phyloP scores from a whole-genome alignment of 2,888 invertebrate species.

The Drosophila fungiperda region DNA sequence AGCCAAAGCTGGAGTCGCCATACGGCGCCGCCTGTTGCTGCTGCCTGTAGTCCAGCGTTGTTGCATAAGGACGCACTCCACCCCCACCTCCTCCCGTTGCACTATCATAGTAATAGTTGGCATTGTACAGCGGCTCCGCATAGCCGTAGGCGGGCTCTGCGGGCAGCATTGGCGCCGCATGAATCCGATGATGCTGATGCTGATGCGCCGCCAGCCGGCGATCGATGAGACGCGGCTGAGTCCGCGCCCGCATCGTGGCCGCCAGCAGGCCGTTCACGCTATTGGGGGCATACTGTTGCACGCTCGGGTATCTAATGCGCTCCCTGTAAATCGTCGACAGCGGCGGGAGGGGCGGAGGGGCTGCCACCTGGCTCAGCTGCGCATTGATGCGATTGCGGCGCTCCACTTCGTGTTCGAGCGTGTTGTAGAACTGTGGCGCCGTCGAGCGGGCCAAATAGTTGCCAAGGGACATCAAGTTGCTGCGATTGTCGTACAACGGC shows the following conservation, averaged over 20 bases:
- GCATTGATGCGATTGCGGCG: constrained; percentile 84
- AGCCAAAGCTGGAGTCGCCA: constrained; percentile 91
- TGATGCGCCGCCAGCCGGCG: constrained; percentile 75
- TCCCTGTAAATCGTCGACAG: constrained; percentile 84
- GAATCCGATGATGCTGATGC: constrained; percentile 78
- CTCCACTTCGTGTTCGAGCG: constrained; percentile 84
- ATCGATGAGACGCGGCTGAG: constrained; percentile 83
- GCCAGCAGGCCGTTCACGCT: constrained; percentile 69
- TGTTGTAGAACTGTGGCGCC: constrained; percentile 81
- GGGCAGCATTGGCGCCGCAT: constrained; percentile 71
- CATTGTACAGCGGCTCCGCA: constrained; percentile 90
- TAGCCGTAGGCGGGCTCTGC: constrained; percentile 85
- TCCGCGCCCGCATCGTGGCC: constrained; percentile 79
- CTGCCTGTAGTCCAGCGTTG: constrained; percentile 73
- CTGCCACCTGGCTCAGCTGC: constrained; percentile 75
- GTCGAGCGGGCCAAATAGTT: constrained; percentile 68
- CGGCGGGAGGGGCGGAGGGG: constrained; percentile 48
- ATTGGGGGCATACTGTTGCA: constrained; percentile 78
- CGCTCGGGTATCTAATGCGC: constrained; percentile 79
- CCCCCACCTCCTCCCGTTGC: constrained; percentile 71
- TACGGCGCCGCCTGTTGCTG: constrained; percentile 57
- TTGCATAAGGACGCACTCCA: constrained; percentile 66
- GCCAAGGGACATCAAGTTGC: constrained; percentile 83
- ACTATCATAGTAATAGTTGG: constrained; percentile 91
- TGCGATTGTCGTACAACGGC: constrained; percentile 82